phyloP scores from a whole-genome alignment of 1,140 invertebrate genomes.

The Subanguina moxae region DNA sequence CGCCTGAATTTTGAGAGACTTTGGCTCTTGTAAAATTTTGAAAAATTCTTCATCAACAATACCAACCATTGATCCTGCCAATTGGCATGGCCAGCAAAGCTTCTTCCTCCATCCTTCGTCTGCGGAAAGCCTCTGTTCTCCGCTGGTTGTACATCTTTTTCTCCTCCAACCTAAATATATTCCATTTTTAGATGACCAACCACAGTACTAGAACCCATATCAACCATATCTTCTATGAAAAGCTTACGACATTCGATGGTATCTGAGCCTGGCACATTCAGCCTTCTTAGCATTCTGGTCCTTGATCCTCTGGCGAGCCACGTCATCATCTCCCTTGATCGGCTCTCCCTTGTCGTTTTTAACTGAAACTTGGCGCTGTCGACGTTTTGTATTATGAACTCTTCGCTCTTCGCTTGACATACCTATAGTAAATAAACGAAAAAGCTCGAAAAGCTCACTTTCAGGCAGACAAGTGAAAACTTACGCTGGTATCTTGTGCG shows the following conservation, averaged over 20 bases:
- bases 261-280: conserved; percentile 38
- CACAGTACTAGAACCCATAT: too few relatives aligned
- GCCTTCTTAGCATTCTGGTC: conserved; percentile 46
- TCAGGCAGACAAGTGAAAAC: not conserved
- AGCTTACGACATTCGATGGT: conserved; percentile 29
- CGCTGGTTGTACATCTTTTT: conserved; percentile 46
- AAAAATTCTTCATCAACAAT: too few relatives aligned
- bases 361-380: conserved; percentile 31
- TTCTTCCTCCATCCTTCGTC: conserved; percentile 47
- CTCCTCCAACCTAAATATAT: conserved; percentile 22
- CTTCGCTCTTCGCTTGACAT: conserved; percentile 40
- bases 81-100: conserved; percentile 45
- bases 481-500: conserved; percentile 31
- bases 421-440: conserved; percentile 3
- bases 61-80: conserved; percentile 11
- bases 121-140: conserved; percentile 41
- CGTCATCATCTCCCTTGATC: conserved; percentile 23
- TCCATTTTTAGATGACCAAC: too few relatives aligned
- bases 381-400: conserved; percentile 37
- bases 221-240: conserved; percentile 6
- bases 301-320: conserved; percentile 29
- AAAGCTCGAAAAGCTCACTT: conserved; percentile 6
- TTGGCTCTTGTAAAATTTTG: too few relatives aligned
- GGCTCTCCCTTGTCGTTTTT: conserved; percentile 39
- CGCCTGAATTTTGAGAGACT: conserved; percentile 29